Base-by-base conservation (phyloP, 64 coral and sea anemone genomes). In the Orbicella faveolata region DNA sequence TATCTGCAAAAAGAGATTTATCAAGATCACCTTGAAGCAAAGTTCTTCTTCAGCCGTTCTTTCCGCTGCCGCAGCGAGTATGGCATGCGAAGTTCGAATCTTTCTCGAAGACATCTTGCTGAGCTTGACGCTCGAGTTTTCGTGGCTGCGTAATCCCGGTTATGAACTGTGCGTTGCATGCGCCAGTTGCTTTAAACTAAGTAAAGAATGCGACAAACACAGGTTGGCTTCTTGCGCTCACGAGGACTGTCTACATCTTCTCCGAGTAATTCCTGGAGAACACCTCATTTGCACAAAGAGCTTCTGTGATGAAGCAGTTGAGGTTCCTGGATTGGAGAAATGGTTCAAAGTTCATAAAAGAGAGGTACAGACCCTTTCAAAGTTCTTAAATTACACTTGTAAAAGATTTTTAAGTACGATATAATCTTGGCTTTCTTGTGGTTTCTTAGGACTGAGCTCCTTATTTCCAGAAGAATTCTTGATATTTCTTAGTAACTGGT, bases 241-340 rank as follows among this genome's bases (percentile, higher is more conserved):
- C 15, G 89, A 91, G 23, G 73, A 91, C 34, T 91, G 89, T 36
- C 21, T 91, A 6, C 89, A 91, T 63, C 36, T 91, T 21, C 79
- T 91, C 4, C 52, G n/a, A 66, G 14, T 91, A 10, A 33, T 6
- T 64, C 33, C 30, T 20, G 57, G 34, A 33, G 61, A 82, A 66
- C 57, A 82, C 1, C 79, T 65, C 17, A 82, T 82, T 82, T 82
- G 79, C 34, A 6, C 33, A 6, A 65, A 63, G 0, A 66, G 33
- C 59, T 82, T 64, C 53, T 36, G 6, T 7, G 15, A 10, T 37
- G 57, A 64, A 82, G 16, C 19, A 37, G 26, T 82, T 19, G 63
- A 21, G 26, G 59, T 82, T 37, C 33, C 16, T 64, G 79, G 79
- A 37, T 9, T 19, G 33, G 79, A 82, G 34, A 82, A 64, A 35